Conservation (phyloP, 1,140 invertebrate genomes). For the Cydia fagiglandana region DNA sequence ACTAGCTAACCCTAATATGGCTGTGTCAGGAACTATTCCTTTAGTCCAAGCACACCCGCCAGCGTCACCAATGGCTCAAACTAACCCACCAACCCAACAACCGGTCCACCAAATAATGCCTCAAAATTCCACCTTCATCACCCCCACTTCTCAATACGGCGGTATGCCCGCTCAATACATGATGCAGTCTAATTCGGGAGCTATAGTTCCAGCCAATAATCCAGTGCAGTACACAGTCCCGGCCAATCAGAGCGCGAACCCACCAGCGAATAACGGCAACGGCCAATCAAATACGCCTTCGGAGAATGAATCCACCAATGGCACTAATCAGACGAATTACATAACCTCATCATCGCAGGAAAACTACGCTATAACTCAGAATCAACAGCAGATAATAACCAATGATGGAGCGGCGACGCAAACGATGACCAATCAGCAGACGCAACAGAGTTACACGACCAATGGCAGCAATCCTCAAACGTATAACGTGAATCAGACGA, state of each 20-base stretch:
- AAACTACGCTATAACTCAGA: constrained; percentile 49
- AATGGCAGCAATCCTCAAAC: constrained; percentile 55
- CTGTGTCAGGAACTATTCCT: constrained; percentile 63
- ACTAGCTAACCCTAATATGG: constrained; percentile 57
- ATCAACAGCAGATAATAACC: constrained; percentile 61
- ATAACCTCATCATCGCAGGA: constrained; percentile 68
- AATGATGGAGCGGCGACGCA: constrained; percentile 52
- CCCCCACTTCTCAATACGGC: constrained; percentile 63
- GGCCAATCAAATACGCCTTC: constrained; percentile 48
- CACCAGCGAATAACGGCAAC: constrained; percentile 54
- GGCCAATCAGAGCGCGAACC: constrained; percentile 47
- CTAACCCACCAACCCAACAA: constrained; percentile 50
- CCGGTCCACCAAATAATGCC: constrained; percentile 63
- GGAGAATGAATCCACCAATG: constrained; percentile 55
- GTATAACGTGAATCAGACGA: constrained; percentile 54
- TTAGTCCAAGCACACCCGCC: constrained; percentile 65
- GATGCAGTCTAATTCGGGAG: constrained; percentile 60
- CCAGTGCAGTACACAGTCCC: constrained; percentile 64
- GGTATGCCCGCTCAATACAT: constrained; percentile 66
- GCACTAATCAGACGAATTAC: constrained; percentile 63
- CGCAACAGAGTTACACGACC: constrained; percentile 52
- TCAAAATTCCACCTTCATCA: constrained; percentile 59
- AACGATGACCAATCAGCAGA: constrained; percentile 47
- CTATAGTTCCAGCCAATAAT: constrained; percentile 55
- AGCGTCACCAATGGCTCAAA: constrained; percentile 52